Evolutionary conservation across 1,140 invertebrate genomes (phyloP).

Genomic region (Adoxophyes honmai): DNA sequence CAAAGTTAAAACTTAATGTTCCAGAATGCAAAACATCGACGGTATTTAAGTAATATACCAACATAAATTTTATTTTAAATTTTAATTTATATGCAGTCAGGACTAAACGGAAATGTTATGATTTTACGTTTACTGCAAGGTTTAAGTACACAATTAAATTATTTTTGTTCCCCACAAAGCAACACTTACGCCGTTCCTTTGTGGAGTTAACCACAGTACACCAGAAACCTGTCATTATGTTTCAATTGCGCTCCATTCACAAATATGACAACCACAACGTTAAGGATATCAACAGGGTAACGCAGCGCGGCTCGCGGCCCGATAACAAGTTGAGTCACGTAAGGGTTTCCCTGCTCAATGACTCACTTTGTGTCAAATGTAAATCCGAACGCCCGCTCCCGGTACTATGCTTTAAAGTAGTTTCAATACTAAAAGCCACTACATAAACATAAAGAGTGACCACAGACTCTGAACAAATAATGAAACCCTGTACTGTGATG

Average conservation of each 20-base stretch:
- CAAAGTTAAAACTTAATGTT: too few relatives aligned
- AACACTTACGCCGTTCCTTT: conserved; percentile 6
- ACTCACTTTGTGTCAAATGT: conserved; percentile 30
- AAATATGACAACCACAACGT: conserved; percentile 15
- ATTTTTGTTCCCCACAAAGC: neutral
- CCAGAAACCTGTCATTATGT: conserved; percentile 10
- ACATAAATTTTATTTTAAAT: too few relatives aligned
- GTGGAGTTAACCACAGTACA: conserved; percentile 5
- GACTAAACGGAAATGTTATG: too few relatives aligned
- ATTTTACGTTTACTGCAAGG: too few relatives aligned
- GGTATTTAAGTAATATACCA: too few relatives aligned
- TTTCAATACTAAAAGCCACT: neutral
- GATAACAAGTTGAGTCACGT: conserved; percentile 56
- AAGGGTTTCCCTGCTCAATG: conserved; percentile 55
- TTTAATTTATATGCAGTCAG: too few relatives aligned
- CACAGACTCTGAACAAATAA: too few relatives aligned
- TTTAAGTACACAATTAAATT: neutral
- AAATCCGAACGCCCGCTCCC: neutral
- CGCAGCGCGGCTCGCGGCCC: conserved; percentile 21
- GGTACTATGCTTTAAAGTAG: neutral
- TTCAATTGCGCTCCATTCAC: conserved; percentile 12
- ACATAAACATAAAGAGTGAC: too few relatives aligned
- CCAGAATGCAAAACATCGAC: too few relatives aligned
- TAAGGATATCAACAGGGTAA: conserved; percentile 11
- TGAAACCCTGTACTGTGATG: too few relatives aligned